phyloP scores from a whole-genome alignment of 2,888 invertebrate species.

The Pammene fasciana region DNA sequence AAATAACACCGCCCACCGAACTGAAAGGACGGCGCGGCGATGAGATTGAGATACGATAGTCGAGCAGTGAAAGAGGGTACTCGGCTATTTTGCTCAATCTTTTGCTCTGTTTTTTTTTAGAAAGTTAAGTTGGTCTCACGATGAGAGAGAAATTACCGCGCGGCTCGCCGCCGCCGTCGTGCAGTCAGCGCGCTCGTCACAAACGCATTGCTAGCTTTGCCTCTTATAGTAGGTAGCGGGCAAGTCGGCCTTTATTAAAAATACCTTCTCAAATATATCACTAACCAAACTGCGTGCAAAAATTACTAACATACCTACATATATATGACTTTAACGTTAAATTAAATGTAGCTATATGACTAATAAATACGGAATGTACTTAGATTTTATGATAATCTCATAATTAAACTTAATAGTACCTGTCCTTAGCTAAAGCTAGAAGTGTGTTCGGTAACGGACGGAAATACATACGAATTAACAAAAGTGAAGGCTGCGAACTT shows the following conservation, averaged over 20 bases:
- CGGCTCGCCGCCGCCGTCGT: constrained; percentile 55
- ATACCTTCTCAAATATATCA: constrained; percentile 33
- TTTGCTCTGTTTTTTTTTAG: constrained; percentile 79
- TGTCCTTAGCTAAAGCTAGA: constrained; percentile 74
- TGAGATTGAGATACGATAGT: constrained; percentile 66
- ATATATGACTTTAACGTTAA: constrained; percentile 58
- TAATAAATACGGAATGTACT: constrained; percentile 62
- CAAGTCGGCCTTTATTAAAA: neutral
- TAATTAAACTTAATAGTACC: constrained; percentile 62
- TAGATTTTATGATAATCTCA: constrained; percentile 62
- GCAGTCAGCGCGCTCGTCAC: constrained; percentile 71
- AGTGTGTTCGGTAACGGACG: constrained; percentile 81
- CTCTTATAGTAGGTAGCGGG: constrained; percentile 40
- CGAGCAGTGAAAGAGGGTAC: constrained; percentile 80
- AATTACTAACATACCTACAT: constrained; percentile 33
- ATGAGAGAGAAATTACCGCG: constrained; percentile 79
- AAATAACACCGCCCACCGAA: constrained; percentile 55
- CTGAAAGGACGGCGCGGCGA: constrained; percentile 56
- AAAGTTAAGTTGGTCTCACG: constrained; percentile 78
- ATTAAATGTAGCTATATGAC: constrained; percentile 59
- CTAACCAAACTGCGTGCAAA: constrained; percentile 52
- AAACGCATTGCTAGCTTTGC: constrained; percentile 60
- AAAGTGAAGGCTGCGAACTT: constrained; percentile 69
- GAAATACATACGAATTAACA: constrained; percentile 81
- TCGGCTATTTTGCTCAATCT: constrained; percentile 68